A percentile compares a stretch with the other conserved stretches of the same genome.
Conservation (phyloP, 2,888 invertebrate genomes). For the Lymantria monacha region DNA sequence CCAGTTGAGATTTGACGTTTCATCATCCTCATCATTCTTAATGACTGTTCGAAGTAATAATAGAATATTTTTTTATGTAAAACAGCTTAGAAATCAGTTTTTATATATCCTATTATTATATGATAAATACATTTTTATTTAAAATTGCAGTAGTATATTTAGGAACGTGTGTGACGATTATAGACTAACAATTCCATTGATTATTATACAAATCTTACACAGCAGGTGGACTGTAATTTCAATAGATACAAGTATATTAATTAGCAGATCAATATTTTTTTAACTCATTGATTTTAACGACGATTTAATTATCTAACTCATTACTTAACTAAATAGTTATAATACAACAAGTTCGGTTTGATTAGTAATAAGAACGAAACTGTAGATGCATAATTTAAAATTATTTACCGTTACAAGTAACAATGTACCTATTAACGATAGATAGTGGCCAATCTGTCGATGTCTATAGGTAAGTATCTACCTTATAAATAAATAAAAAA, state of each 20-base stretch:
- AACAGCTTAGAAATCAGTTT: too few relatives aligned
- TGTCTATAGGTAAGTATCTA: constrained; percentile 18
- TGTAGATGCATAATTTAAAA: constrained; percentile 15
- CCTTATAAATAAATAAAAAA: constrained; percentile 7
- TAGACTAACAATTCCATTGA: constrained; percentile 13
- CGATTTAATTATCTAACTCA: constrained; percentile 26
- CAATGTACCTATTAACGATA: constrained; percentile 14
- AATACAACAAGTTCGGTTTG: constrained; percentile 26
- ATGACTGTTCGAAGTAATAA: too few relatives aligned
- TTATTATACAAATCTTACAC: constrained; percentile 25
- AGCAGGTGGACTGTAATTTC: constrained; percentile 10
- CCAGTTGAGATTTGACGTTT: too few relatives aligned
- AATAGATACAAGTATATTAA: constrained; percentile 6
- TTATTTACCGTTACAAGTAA: constrained; percentile 13
- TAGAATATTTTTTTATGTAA: too few relatives aligned
- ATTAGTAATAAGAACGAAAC: constrained; percentile 20
- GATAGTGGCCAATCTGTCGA: constrained; percentile 21
- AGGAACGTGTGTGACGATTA: constrained; percentile 11
- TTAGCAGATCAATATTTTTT: constrained; percentile 7
- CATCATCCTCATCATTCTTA: too few relatives aligned
- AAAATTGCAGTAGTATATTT: too few relatives aligned
- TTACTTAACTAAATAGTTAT: constrained; percentile 32
- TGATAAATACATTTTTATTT: too few relatives aligned
- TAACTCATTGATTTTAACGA: constrained; percentile 16
- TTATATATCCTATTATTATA: too few relatives aligned